Conservation (phyloP, 2,888 invertebrate species). For the Dusona sp. region DNA sequence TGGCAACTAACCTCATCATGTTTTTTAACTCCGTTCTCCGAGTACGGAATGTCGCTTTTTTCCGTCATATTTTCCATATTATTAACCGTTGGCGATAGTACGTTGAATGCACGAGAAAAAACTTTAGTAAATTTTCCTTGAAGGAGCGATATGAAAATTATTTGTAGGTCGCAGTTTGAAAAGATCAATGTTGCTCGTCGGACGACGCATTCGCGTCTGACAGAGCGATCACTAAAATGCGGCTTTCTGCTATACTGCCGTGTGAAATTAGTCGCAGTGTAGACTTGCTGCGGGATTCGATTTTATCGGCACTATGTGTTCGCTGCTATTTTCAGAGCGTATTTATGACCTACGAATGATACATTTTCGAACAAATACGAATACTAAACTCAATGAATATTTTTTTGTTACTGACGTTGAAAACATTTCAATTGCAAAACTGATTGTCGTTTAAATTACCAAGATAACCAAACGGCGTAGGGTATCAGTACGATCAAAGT, state of each 20-base stretch:
- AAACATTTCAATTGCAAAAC: no score
- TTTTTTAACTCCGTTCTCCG: conserved; percentile 86
- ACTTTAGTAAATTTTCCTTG: neutral
- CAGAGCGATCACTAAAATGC: conserved; percentile 58
- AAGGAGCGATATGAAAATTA: neutral
- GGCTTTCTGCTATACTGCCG: conserved; percentile 46
- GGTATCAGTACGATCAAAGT: no score
- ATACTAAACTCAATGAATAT: no score
- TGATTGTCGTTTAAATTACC: no score
- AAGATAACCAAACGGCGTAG: no score
- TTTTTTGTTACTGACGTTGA: no score
- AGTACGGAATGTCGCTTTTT: conserved; percentile 81
- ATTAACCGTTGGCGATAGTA: neutral
- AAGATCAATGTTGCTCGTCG: conserved; percentile 29
- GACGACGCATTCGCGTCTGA: conserved; percentile 63
- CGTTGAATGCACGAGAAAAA: conserved; percentile 6
- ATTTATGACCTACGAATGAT: neutral
- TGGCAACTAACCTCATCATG: conserved; percentile 89
- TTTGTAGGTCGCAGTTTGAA: neutral
- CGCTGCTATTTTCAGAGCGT: neutral
- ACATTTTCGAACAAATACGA: no score
- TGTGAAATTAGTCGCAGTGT: conserved; percentile 29
- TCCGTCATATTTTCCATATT: conserved; percentile 71
- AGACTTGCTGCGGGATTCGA: neutral
- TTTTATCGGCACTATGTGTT: neutral